Percentiles rank a stretch among this genome's conserved stretches.
Evolutionary conservation across 2,113 vertebrate genomes (phyloP).

Genomic region (Pogona vitticeps): DNA sequence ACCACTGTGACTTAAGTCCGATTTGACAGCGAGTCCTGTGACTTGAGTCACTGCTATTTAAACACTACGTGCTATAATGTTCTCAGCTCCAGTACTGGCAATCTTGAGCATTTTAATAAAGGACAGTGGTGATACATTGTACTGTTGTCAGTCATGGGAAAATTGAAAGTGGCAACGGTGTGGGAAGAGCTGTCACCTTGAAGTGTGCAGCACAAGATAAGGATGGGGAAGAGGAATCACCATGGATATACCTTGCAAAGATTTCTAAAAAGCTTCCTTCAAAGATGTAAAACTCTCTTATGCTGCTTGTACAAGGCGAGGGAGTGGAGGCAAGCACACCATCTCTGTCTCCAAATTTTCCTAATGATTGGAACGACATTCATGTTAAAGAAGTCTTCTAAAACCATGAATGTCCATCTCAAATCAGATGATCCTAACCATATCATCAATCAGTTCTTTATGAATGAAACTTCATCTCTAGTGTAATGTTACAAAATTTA

Average conservation of each 20-base stretch:
- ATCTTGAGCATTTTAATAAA: not conserved
- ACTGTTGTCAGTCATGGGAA: not conserved
- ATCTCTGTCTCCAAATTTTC: no score
- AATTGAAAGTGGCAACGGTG: no score
- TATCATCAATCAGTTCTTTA: not conserved
- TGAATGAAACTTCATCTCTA: slow-evolving; percentile 3
- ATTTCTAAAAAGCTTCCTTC: no score
- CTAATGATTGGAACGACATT: not conserved
- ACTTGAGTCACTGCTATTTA: no score
- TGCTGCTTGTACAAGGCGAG: no score
- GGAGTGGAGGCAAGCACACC: no score
- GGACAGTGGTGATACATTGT: not conserved
- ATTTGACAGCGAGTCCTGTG: no score
- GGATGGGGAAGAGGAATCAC: not conserved
- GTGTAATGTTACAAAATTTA: not conserved
- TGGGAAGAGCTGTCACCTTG: not conserved
- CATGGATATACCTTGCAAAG: not conserved
- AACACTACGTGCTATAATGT: no score
- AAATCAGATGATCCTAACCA: slow-evolving; percentile 27
- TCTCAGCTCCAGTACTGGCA: no score
- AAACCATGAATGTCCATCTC: not conserved
- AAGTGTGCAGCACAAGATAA: not conserved
- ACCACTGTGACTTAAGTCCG: no score
- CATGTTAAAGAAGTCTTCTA: not conserved
- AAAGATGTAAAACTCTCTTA: no score